These are phyloP conservation scores for Ophion slaviceki DNA, from an alignment of 2,888 invertebrate genomes.

Conservation along the genomic window DNA sequence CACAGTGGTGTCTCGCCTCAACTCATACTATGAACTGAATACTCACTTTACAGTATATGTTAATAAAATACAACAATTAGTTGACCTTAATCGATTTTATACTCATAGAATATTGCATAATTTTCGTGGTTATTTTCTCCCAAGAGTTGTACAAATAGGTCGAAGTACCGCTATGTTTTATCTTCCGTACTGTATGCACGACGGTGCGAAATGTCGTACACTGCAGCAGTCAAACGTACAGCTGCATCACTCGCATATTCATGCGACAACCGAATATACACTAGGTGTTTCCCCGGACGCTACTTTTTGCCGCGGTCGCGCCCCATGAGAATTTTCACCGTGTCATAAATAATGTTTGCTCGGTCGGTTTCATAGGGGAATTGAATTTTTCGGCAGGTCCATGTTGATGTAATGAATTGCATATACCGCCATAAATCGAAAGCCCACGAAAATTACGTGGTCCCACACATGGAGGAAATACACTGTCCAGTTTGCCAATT, in stretches of 20 bases:
- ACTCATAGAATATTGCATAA: too few species aligned
- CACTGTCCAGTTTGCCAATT: too few species aligned
- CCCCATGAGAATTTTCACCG: background rate
- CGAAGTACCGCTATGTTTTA: background rate
- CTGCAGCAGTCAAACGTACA: conserved; percentile 3
- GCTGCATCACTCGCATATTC: background rate
- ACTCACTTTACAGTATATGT: too few species aligned
- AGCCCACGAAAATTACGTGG: background rate
- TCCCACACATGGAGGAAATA: too few species aligned
- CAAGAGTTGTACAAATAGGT: too few species aligned
- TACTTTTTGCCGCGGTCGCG: conserved; percentile 1
- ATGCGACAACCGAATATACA: conserved; percentile 5
- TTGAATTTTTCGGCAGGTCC: background rate
- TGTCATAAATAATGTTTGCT: conserved; percentile 7
- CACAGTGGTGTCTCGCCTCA: too few species aligned
- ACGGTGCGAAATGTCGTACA: conserved; percentile 1
- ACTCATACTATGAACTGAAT: too few species aligned
- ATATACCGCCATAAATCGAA: background rate
- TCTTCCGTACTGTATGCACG: background rate
- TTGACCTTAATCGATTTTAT: too few species aligned
- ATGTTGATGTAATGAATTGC: background rate
- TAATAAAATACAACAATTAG: too few species aligned
- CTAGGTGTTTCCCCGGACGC: background rate
- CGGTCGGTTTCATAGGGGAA: conserved; percentile 1
- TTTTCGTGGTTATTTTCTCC: too few species aligned